phyloP scores from a whole-genome alignment of 1,140 invertebrate genomes.

The Drosophila auraria region DNA sequence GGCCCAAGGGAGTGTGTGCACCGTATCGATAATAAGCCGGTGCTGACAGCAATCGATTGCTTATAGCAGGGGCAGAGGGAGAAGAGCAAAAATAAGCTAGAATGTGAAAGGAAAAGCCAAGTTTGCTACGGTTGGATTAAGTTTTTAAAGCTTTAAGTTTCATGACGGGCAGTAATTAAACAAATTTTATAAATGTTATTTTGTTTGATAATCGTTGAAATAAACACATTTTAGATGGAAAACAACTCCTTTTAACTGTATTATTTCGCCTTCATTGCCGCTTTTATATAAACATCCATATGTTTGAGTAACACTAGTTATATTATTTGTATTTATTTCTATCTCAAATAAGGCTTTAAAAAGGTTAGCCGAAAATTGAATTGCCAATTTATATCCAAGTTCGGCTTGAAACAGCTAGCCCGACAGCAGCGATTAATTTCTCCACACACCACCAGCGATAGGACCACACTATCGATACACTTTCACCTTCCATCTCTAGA shows the following conservation, averaged over 20 bases:
- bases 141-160: too few species aligned
- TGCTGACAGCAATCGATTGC: not conserved
- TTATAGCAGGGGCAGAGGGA: not conserved
- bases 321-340: too few species aligned
- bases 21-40: not conserved
- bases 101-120: not conserved
- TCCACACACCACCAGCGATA: not conserved
- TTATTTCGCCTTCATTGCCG: too few species aligned
- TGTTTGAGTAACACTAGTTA: too few species aligned
- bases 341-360: too few species aligned
- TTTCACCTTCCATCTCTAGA: constrained; percentile 18
- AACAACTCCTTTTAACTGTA: too few species aligned
- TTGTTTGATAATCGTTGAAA: too few species aligned
- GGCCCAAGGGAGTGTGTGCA: constrained; percentile 8
- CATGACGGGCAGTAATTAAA: too few species aligned
- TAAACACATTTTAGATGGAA: too few species aligned
- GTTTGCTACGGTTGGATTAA: not conserved
- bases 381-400: not conserved
- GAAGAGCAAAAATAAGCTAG: not conserved
- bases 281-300: too few species aligned
- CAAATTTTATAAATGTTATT: too few species aligned
- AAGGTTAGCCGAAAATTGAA: too few species aligned
- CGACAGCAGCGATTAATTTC: not conserved
- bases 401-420: not conserved
- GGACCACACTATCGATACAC: not conserved